Conservation (phyloP, 2,888 invertebrate species). For the Eumacrocentrus americanus region DNA sequence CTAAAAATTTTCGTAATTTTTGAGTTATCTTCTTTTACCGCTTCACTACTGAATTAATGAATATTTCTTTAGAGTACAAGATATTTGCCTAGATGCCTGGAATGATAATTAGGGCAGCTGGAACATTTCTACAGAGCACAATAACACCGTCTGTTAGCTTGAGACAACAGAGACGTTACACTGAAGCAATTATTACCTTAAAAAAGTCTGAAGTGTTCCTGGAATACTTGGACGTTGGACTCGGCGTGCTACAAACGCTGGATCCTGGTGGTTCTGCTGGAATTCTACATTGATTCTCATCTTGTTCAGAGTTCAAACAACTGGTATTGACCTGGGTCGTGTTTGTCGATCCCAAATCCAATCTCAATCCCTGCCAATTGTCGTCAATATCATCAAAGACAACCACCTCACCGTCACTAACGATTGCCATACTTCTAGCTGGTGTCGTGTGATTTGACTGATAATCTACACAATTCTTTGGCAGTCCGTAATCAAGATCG, state of each 20-base stretch:
- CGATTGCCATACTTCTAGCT: slow-evolving; percentile 61
- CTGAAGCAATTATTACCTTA: no score
- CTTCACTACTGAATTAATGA: no score
- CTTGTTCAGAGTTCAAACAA: slow-evolving; percentile 45
- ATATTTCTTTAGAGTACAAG: no score
- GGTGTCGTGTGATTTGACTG: slow-evolving; percentile 57
- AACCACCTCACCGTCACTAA: slow-evolving; percentile 79
- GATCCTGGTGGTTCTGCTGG: slow-evolving; percentile 57
- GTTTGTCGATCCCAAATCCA: slow-evolving; percentile 50
- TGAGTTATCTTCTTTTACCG: no score
- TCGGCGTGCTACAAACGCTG: slow-evolving; percentile 58
- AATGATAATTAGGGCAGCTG: no score
- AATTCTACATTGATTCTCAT: slow-evolving; percentile 42
- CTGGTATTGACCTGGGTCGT: slow-evolving; percentile 40
- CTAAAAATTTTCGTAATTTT: no score
- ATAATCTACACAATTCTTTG: slow-evolving; percentile 58
- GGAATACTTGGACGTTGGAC: slow-evolving; percentile 57
- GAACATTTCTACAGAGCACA: no score
- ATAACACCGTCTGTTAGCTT: no score
- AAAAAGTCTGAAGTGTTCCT: slow-evolving; percentile 63
- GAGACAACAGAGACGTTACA: no score
- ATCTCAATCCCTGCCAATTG: slow-evolving; percentile 72
- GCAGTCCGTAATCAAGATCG: slow-evolving; percentile 58
- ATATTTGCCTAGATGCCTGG: no score
- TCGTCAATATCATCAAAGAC: slow-evolving; percentile 88